Base-by-base conservation (phyloP, 2,113 vertebrate genomes). In the Ciconia stormi region DNA sequence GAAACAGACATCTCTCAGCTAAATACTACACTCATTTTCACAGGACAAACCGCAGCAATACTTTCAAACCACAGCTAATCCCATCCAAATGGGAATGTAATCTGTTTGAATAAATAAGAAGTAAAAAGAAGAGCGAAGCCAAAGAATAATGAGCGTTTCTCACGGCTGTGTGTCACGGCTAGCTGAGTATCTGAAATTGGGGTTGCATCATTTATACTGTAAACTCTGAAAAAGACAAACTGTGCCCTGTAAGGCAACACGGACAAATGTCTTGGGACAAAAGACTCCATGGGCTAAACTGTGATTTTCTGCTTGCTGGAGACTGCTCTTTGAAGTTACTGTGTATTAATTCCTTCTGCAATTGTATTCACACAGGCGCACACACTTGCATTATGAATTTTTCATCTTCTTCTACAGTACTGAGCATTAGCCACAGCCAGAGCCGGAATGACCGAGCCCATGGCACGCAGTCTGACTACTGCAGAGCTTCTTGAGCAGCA, bases 11-110 rank as follows among this genome's bases (percentile, higher is more conserved):
- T 95, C 44, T 18, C 84, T 56, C 95, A 87, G 95, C 89, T 96
- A 92, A 97, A 88, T 85, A 96, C 82, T 93, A 85, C 84, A 62
- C 86, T 97, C 87, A 80, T 96, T 81, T 96, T 85, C 96, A 84
- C 83, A 94, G 96, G 87, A 97, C 91, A 96, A 93, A 93, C 94
- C 88, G 0, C 80, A 97, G 92, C 71, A 96, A 88, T 96, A 93
- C 82, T 94, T 96, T 91, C 87, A 96, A 95, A 92, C 91, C 95
- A 89, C 80, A 82, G 80, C 92, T 94, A 95, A 96, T 97, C 91
- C 96, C 69, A 85, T 97, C 77, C 97, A 97, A 97, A 94, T 93
- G 96, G 90, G 81, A 96, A 96, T 90, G 94, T 96, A 95, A 98
- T 96, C 96, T 95, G 70, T 92, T 95, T 93, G 90, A 90, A 87